phyloP scores from a whole-genome alignment of 2,797 vertebrate species.

The Phyllotis vaccarum region DNA sequence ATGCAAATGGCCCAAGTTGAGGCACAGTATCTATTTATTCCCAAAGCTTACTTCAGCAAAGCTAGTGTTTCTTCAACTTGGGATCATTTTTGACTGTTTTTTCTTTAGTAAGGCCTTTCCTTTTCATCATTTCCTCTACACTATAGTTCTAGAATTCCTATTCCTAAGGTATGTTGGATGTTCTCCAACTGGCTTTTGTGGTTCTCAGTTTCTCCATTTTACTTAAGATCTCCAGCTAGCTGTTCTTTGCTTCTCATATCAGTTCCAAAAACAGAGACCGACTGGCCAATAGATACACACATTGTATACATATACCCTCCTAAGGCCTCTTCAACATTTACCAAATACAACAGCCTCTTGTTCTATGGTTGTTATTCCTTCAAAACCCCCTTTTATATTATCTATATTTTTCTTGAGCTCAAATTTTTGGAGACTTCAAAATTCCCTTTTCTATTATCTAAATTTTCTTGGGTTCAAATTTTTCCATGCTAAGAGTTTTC shows the following conservation, averaged over 20 bases:
- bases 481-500: conserved; percentile 27
- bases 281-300: background rate
- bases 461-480: conserved; percentile 47
- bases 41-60: conserved; percentile 3
- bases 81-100: background rate
- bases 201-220: conserved; percentile 41
- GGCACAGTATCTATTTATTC: conserved; percentile 35
- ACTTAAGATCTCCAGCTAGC: conserved; percentile 20
- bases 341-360: conserved; percentile 24
- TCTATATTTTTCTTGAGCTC: conserved; percentile 21
- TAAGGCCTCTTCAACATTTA: conserved; percentile 19
- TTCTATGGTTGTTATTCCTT: background rate
- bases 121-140: background rate
- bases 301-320: background rate
- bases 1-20: conserved; percentile 15
- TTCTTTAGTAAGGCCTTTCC: conserved; percentile 37
- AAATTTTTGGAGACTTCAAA: conserved; percentile 9
- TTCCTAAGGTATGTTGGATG: background rate
- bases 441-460: conserved; percentile 21
- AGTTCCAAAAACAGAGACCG: conserved; percentile 4
- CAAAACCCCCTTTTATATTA: conserved; percentile 38
- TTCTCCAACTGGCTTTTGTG: background rate
- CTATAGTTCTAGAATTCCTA: conserved; percentile 31
- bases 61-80: conserved; percentile 35
- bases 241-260: conserved; percentile 39